Percentiles rank a stretch among this genome's conserved stretches.
Conservation (phyloP, 2,113 vertebrate species). For the Phocoena phocoena region DNA sequence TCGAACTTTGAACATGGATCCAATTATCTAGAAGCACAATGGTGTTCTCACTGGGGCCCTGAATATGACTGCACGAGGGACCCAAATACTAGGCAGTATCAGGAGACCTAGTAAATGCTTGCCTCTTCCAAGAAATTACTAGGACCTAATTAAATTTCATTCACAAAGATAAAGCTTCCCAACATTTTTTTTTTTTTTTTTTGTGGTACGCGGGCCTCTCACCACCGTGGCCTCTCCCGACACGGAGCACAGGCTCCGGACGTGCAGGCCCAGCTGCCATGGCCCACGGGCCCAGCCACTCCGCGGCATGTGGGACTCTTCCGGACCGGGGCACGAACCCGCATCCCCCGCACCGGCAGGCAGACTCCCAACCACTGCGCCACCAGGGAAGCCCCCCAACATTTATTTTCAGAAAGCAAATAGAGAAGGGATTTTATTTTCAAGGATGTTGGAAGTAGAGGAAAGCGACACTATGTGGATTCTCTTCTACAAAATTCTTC, state of each 20-base stretch:
- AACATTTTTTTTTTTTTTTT: conserved; percentile 5
- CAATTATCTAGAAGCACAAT: conserved; percentile 77
- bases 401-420: conserved; percentile 32
- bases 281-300: too few relatives aligned
- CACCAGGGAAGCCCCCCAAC: neutral
- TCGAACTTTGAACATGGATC: conserved; percentile 64
- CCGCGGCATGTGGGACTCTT: too few relatives aligned
- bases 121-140: conserved; percentile 69
- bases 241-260: too few relatives aligned
- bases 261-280: too few relatives aligned
- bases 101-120: conserved; percentile 70
- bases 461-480: neutral
- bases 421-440: conserved; percentile 5
- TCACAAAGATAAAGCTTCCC: conserved; percentile 57
- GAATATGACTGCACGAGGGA: conserved; percentile 53
- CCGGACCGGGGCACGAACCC: too few relatives aligned
- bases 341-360: too few relatives aligned
- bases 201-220: too few relatives aligned
- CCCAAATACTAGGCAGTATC: conserved; percentile 39
- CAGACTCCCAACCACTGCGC: too few relatives aligned
- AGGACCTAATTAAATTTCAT: conserved; percentile 57
- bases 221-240: too few relatives aligned
- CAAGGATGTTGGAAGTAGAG: neutral
- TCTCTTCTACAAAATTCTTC: neutral
- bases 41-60: conserved; percentile 59